Conservation (phyloP, 1,140 invertebrate species). For the Helicoverpa zea region DNA sequence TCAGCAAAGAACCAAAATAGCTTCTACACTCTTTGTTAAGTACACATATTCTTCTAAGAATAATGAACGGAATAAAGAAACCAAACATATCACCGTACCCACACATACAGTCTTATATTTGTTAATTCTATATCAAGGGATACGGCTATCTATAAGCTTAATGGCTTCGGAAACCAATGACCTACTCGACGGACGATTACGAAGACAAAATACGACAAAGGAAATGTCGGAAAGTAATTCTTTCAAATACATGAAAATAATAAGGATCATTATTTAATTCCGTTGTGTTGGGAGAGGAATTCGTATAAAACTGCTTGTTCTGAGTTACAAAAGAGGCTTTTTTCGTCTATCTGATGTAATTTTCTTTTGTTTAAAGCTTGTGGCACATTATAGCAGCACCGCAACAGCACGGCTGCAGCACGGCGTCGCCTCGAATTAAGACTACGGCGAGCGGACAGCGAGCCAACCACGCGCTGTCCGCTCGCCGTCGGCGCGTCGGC, state of each 20-base stretch:
- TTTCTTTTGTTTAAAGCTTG: slow-evolving; percentile 14
- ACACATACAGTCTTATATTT: neutral
- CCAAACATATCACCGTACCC: neutral
- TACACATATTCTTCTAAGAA: neutral
- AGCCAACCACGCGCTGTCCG: too few species aligned
- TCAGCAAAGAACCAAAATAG: neutral
- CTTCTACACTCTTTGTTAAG: neutral
- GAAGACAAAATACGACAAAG: slow-evolving; percentile 24
- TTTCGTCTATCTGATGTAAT: slow-evolving; percentile 10
- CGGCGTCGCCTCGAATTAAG: too few species aligned
- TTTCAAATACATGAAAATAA: slow-evolving; percentile 40
- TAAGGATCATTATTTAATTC: slow-evolving; percentile 50
- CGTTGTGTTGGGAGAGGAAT: slow-evolving; percentile 29
- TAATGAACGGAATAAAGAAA: neutral
- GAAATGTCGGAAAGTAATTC: slow-evolving; percentile 21
- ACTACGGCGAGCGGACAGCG: too few species aligned
- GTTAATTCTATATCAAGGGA: neutral
- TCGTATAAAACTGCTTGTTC: slow-evolving; percentile 44
- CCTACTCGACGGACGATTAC: slow-evolving; percentile 13
- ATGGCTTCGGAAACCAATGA: slow-evolving; percentile 31
- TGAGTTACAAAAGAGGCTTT: slow-evolving; percentile 27
- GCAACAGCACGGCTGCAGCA: too few species aligned
- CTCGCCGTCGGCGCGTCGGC: too few species aligned
- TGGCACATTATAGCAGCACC: too few species aligned
- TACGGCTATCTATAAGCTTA: slow-evolving; percentile 27